Base-by-base conservation (phyloP, 53 echinoderm and acorn worm genomes). In the Pentamera pediparva region DNA sequence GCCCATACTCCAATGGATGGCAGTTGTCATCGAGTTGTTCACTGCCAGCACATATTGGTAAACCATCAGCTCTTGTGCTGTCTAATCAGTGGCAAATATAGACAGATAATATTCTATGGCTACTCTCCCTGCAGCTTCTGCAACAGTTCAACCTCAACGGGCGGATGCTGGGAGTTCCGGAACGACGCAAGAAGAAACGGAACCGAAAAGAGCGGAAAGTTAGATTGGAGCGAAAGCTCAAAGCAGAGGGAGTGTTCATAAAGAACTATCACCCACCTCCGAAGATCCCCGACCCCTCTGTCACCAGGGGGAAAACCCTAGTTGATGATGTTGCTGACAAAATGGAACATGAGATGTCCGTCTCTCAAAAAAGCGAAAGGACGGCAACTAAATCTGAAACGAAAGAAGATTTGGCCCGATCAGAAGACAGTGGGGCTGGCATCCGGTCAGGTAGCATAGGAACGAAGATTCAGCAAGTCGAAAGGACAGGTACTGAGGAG, bases 181-280 rank as follows among this genome's bases (percentile, higher is more conserved):
- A 61, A 33, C 12, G 3, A 67, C 30, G 3, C 8, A 54, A 72
- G 53, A 51, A 51, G 0, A 72, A 34, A 9, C n/a, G 73, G 31
- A 72, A 72, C 53, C 30, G 73, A 33, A 72, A 72, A 72, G 73
- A 72, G 20, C 31, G 73, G 32, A 72, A 72, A 27, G 17, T 72
- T 27, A 72, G 73, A 11, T 37, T 72, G 53, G 52, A 53, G 35
- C 52, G 18, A 49, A 72, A 37, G 17, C 13, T 67, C 22, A 67
- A 45, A 37, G 43, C 67, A 3, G 67, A 67, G 15, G 67, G 67
- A 7, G 38, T 67, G 41, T 67, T 67, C 29, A 67, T 67, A 41
- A 45, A 43, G 41, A 67, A 67, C 39, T 67, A 67, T 28, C 67
- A 67, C 6, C 67, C 67, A 43, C 67, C 67, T 15, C 67, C 67